Base-by-base conservation (phyloP, 2,888 invertebrate species). In the Neria commutata region DNA sequence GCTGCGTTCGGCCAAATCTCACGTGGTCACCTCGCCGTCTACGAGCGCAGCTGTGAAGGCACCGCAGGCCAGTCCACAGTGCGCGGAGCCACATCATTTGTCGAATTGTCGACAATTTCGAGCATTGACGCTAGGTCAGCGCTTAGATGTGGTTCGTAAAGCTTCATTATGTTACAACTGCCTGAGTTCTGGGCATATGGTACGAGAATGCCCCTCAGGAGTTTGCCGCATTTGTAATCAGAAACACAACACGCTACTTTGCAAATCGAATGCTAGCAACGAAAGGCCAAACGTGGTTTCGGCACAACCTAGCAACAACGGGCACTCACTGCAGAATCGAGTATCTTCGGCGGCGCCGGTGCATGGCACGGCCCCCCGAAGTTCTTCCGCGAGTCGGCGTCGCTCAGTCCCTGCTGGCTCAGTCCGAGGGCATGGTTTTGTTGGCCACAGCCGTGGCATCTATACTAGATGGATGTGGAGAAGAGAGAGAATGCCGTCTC, bases 371-470 rank as follows among this genome's bases (percentile, higher is more conserved):
- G n/a, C n/a, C n/a, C n/a, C n/a, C n/a, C n/a, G n/a, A n/a, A n/a
- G n/a, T n/a, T n/a, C n/a, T n/a, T n/a, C n/a, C n/a, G n/a, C n/a
- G n/a, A n/a, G n/a, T n/a, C n/a, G n/a, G n/a, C n/a, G n/a, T n/a
- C n/a, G n/a, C n/a, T n/a, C n/a, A n/a, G n/a, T n/a, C n/a, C n/a
- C n/a, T n/a, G n/a, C n/a, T n/a, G n/a, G n/a, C n/a, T n/a, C n/a
- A n/a, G n/a, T n/a, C n/a, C n/a, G n/a, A n/a, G n/a, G 25, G 48
- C n/a, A 50, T 54, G 6, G 49, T 58, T 2, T 33, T 61, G 26
- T 34, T 58, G 23, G 61, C 60, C 2, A 62, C 56, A 16, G 58
- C 51, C n/a, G n/a, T n/a, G n/a, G 45, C 46, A 25, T 3, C 58
- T 29, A 10, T 52, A n/a, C n/a, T n/a, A n/a, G n/a, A 52, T 23